Percentiles rank a stretch among this genome's conserved stretches.
Evolutionary conservation across 2,888 invertebrate species (phyloP).

Genomic region (Machimus rusticus): DNA sequence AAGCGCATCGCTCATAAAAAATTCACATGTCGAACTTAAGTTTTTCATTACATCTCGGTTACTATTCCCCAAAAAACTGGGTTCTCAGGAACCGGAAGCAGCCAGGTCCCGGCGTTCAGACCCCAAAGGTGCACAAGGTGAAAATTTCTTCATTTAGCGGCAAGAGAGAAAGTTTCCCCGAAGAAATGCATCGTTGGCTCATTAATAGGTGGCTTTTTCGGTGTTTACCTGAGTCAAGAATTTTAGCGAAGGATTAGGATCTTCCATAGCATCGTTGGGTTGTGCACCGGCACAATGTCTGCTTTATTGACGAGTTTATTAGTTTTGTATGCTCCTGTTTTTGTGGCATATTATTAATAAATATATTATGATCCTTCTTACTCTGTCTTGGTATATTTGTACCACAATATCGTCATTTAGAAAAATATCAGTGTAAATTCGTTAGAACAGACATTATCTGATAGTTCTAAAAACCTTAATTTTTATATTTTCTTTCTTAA

Average conservation of each 20-base stretch:
- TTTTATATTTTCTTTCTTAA: too few species aligned
- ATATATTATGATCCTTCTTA: background rate
- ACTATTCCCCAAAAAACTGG: constrained; percentile 23
- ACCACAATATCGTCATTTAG: background rate
- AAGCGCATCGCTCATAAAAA: constrained; percentile 23
- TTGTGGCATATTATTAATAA: background rate
- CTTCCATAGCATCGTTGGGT: background rate
- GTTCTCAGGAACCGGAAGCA: constrained; percentile 17
- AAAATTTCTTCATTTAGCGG: constrained; percentile 24
- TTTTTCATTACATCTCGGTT: constrained; percentile 39
- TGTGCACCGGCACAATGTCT: background rate
- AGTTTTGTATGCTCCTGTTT: background rate
- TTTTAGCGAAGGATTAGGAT: constrained; percentile 24
- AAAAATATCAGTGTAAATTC: background rate
- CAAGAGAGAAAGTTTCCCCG: constrained; percentile 13
- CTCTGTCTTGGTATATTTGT: background rate
- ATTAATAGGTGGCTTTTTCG: constrained; percentile 39
- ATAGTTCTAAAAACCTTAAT: too few species aligned
- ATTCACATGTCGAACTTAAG: constrained; percentile 17
- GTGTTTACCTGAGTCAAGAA: background rate
- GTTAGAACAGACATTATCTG: background rate
- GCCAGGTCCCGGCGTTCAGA: background rate
- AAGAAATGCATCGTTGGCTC: constrained; percentile 22
- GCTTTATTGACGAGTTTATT: background rate
- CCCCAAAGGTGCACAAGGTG: background rate